phyloP scores from a whole-genome alignment of 2,888 invertebrate species.

The Lordiphosa fenestrarum region DNA sequence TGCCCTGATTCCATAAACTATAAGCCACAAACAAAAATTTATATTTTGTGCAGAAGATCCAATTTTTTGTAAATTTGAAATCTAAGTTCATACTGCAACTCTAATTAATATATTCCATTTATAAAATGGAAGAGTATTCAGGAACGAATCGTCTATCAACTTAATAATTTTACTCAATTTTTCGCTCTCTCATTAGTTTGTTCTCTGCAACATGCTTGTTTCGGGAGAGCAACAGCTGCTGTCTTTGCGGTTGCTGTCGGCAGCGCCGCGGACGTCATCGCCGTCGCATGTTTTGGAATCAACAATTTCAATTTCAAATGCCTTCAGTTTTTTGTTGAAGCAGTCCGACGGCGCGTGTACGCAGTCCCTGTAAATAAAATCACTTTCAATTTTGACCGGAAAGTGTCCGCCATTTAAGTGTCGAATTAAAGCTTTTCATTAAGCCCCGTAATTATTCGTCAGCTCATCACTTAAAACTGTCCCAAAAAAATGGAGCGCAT shows the following conservation, averaged over 20 bases:
- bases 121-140: too few species aligned
- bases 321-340: constrained; percentile 33
- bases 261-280: constrained; percentile 1
- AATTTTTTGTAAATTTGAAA: too few species aligned
- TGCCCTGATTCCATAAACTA: too few species aligned
- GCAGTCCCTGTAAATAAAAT: constrained; percentile 26
- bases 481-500: constrained; percentile 88
- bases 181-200: neutral
- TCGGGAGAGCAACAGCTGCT: constrained; percentile 19
- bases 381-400: constrained; percentile 22
- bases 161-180: too few species aligned
- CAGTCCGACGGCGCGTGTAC: constrained; percentile 26
- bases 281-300: constrained; percentile 58
- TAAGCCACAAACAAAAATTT: too few species aligned
- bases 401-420: constrained; percentile 38
- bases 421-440: constrained; percentile 16
- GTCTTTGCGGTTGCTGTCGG: neutral
- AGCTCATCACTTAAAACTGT: constrained; percentile 1
- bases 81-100: too few species aligned
- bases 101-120: too few species aligned
- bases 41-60: too few species aligned
- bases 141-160: too few species aligned
- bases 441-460: neutral
- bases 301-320: constrained; percentile 60
- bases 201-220: constrained; percentile 1